These are phyloP conservation scores for Pongo abelii DNA, from an alignment of 2,113 vertebrate species.

Conservation along the genomic window DNA sequence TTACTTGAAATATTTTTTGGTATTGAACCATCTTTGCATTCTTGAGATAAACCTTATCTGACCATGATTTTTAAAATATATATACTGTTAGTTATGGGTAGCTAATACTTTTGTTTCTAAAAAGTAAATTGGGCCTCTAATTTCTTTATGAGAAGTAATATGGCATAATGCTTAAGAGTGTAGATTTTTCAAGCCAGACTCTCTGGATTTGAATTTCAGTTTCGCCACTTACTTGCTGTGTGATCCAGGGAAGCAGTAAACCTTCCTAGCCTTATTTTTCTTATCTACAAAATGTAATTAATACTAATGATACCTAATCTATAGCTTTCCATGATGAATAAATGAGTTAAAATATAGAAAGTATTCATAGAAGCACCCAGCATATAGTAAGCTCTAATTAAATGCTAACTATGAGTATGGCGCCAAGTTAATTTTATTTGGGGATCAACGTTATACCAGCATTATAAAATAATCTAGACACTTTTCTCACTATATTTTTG, in stretches of 20 bases:
- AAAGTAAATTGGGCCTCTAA: background rate
- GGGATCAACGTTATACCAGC: background rate
- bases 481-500: background rate
- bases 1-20: background rate
- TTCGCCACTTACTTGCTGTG: background rate
- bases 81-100: background rate
- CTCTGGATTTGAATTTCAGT: background rate
- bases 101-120: background rate
- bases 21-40: background rate
- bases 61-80: background rate
- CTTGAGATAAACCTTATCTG: background rate
- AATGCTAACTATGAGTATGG: background rate
- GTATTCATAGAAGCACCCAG: background rate
- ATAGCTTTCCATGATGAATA: background rate
- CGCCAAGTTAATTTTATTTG: background rate
- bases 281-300: background rate
- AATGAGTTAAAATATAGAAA: background rate
- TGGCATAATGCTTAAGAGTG: background rate
- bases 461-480: background rate
- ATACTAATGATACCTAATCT: background rate
- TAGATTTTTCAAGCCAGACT: background rate
- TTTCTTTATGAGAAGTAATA: background rate
- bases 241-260: background rate
- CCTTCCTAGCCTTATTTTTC: background rate
- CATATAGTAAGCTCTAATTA: background rate